phyloP scores from a whole-genome alignment of 2,797 vertebrate species.

The Paramormyrops hopkinsi region DNA sequence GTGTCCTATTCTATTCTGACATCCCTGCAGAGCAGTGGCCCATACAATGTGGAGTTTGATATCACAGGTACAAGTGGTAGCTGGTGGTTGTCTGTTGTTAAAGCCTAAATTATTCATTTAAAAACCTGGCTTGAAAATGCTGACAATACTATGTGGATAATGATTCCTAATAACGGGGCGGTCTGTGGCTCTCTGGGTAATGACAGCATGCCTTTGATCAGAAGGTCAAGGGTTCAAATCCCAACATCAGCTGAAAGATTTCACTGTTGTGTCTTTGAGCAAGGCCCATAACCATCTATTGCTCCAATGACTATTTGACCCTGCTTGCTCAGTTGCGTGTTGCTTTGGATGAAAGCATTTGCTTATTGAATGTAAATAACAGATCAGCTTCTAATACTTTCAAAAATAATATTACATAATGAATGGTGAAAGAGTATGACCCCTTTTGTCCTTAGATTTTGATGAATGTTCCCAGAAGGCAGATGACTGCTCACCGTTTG shows the following conservation, averaged over 20 bases:
- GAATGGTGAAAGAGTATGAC: neutral
- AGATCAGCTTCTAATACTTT: neutral
- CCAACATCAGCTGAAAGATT: neutral
- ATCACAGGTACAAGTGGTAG: slow-evolving; percentile 58
- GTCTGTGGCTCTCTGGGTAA: neutral
- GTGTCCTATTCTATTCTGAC: slow-evolving; percentile 48
- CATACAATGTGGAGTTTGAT: slow-evolving; percentile 53
- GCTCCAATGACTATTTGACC: neutral
- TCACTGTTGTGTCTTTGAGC: neutral
- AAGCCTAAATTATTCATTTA: neutral
- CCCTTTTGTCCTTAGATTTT: slow-evolving; percentile 53
- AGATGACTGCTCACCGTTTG: slow-evolving; percentile 64
- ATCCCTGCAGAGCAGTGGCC: slow-evolving; percentile 58
- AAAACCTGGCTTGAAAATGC: neutral
- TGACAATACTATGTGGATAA: neutral
- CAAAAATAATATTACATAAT: neutral
- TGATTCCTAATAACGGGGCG: neutral
- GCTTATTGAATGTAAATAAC: neutral
- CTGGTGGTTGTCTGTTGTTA: neutral
- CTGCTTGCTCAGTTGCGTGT: neutral
- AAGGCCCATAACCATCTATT: neutral
- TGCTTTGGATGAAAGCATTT: neutral
- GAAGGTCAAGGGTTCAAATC: neutral
- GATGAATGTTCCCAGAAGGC: slow-evolving; percentile 63
- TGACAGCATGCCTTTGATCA: neutral